A percentile compares a stretch with the other conserved stretches of the same genome.
Evolutionary conservation across 2,113 vertebrate genomes (phyloP).

Genomic region (Elanus axillaris): DNA sequence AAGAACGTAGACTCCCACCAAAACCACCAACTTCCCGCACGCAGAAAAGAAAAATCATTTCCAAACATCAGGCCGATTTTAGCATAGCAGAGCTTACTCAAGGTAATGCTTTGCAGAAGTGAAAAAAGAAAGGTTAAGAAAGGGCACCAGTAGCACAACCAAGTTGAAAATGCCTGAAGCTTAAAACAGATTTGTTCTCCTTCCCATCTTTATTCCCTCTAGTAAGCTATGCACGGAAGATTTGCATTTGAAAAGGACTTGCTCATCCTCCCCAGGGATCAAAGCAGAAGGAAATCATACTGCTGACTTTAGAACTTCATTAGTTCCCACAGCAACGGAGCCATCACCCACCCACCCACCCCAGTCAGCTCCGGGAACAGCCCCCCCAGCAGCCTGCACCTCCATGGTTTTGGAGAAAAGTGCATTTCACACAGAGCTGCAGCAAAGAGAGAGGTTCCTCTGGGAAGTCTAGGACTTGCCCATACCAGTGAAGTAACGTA

Average conservation of each 20-base stretch:
- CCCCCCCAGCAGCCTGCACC: too few relatives aligned
- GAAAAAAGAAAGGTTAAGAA: neutral
- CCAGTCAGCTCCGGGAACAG: neutral
- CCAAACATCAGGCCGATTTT: neutral
- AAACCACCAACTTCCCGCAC: neutral
- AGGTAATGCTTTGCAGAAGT: neutral
- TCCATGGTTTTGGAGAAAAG: too few relatives aligned
- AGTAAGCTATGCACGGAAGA: neutral
- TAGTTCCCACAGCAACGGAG: conserved; percentile 20
- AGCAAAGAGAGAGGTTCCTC: rapidly evolving
- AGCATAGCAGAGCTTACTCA: neutral
- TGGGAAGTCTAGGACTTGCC: neutral
- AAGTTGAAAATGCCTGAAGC: conserved; percentile 3
- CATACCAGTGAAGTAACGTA: too few relatives aligned
- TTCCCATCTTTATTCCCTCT: neutral
- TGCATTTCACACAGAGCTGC: neutral
- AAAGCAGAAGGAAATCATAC: conserved; percentile 15
- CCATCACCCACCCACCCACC: neutral
- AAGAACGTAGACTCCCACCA: neutral
- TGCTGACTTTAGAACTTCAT: conserved; percentile 7
- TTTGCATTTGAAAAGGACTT: conserved; percentile 31
- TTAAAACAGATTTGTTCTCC: neutral
- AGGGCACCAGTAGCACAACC: neutral
- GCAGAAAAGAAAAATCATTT: neutral
- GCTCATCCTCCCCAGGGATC: conserved; percentile 5